Evolutionary conservation across 2,888 invertebrate genomes (phyloP).

Genomic region (Acrobasis repandana): DNA sequence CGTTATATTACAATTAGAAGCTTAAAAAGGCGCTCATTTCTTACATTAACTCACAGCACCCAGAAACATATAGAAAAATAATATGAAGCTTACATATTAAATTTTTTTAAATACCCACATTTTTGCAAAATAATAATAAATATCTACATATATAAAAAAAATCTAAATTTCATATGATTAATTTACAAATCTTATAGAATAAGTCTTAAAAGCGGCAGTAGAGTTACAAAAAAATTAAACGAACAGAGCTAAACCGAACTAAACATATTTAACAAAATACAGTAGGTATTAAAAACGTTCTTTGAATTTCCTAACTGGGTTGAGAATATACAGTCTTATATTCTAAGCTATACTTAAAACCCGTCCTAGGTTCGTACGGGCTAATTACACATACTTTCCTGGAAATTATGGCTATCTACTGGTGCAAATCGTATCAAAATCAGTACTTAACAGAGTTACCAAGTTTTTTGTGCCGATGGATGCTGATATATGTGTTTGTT

Average conservation of each 20-base stretch:
- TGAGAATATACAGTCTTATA: constrained; percentile 21
- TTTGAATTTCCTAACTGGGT: constrained; percentile 23
- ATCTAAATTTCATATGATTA: not conserved
- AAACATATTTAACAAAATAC: not conserved
- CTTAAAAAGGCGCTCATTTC: constrained; percentile 13
- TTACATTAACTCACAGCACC: constrained; percentile 17
- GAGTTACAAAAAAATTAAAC: not conserved
- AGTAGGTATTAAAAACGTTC: not conserved
- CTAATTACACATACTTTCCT: too few relatives aligned
- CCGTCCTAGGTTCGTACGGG: not conserved
- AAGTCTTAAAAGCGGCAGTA: constrained; percentile 15
- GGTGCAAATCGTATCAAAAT: too few relatives aligned
- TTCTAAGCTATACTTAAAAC: constrained; percentile 33
- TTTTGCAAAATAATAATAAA: too few relatives aligned
- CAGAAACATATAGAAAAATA: not conserved
- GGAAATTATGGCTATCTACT: too few relatives aligned
- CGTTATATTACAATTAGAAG: not conserved
- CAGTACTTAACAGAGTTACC: too few relatives aligned
- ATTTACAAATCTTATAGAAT: not conserved
- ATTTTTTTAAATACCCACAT: not conserved
- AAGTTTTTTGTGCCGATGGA: too few relatives aligned
- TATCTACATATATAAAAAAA: not conserved
- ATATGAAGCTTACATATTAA: not conserved
- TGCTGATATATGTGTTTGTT: too few relatives aligned
- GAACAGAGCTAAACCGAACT: not conserved